Base-by-base conservation (phyloP, 2,113 vertebrate genomes). In the Nicator chloris region DNA sequence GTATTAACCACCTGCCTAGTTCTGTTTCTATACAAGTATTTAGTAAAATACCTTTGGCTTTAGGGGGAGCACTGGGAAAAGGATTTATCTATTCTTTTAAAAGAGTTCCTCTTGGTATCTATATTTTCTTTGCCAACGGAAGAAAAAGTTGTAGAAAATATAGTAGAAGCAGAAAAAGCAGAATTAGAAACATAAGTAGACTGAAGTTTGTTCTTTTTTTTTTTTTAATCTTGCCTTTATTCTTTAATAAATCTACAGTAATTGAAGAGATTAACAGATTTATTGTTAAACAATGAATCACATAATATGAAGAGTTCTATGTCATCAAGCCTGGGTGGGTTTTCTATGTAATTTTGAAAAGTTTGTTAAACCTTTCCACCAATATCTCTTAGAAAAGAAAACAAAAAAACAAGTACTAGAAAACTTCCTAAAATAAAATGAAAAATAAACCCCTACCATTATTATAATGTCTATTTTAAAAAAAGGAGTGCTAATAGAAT, bases 351-450 rank as follows among this genome's bases (percentile, higher is more conserved):
- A 83, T 72, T 82, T 56, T 56, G 27, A 35, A 22, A 24, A 71
- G 10, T 24, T 80, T 61, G 12, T 76, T 42, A 63, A 88, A 51
- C 5, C 2, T 69, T 71, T 40, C 64, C 3, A 19, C 13, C 15
- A 51, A n/a, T 5, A 14, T 33, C 4, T 63, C 37, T 16, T 24
- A 64, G 17, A 51, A 91, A 71, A 79, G 22, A 15, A 54, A 78
- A 40, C 0, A 35, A 35, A 63, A 19, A 19, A 49, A 8, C 2
- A 57, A 51, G 7, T 23, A 49, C 7, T 13, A 49, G 31, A 30
- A 24, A 10, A 17, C 1, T 1, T 0, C 1, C 10, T 2, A 10
- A 75, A 72, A 21, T 3, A 33, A 63, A 72, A 19, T 5, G 6
- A 60, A 86, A 59, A 54, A 35, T 6, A 12, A 84, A 35, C 9